Percentiles rank a stretch among this genome's conserved stretches.
Conservation (phyloP, 2,888 invertebrate species). For the Aleiodes alternator region DNA sequence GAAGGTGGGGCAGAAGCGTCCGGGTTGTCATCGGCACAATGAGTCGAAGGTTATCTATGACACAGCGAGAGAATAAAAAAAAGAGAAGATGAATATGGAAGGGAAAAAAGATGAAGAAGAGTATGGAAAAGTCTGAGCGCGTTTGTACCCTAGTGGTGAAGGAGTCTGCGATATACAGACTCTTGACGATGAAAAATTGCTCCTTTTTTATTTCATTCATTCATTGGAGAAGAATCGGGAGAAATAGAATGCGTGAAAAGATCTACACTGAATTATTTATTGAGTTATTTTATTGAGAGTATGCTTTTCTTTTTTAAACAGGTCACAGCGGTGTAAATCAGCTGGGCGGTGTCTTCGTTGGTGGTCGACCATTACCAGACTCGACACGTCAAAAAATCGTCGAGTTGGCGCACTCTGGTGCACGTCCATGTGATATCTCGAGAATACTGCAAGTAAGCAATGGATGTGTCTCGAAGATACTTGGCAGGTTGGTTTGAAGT, state of each 20-base stretch:
- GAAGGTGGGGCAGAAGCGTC: constrained; percentile 46
- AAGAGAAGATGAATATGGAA: constrained; percentile 5
- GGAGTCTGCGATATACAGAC: constrained; percentile 21
- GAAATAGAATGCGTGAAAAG: background rate
- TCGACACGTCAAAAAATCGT: constrained; percentile 99
- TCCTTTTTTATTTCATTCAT: background rate
- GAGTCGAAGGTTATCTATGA: constrained; percentile 68
- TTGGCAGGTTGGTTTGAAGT: constrained; percentile 88
- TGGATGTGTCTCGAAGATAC: constrained; percentile 99
- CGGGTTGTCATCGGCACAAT: constrained; percentile 69
- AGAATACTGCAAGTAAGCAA: constrained; percentile 99
- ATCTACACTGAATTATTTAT: constrained; percentile 5
- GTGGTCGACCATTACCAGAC: constrained; percentile 98
- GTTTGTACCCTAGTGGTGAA: background rate
- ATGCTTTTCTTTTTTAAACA: constrained; percentile 61
- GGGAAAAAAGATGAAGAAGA: constrained; percentile 6
- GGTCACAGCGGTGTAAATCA: constrained; percentile 99
- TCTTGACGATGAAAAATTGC: constrained; percentile 42
- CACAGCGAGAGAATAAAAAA: constrained; percentile 28
- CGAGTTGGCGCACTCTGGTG: constrained; percentile 98
- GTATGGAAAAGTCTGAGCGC: constrained; percentile 33
- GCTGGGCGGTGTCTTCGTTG: constrained; percentile 99
- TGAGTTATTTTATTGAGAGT: background rate
- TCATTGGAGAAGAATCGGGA: background rate
- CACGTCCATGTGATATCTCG: constrained; percentile 98